Conservation (phyloP, 2,113 vertebrate genomes). For the Butastur rufipennis region DNA sequence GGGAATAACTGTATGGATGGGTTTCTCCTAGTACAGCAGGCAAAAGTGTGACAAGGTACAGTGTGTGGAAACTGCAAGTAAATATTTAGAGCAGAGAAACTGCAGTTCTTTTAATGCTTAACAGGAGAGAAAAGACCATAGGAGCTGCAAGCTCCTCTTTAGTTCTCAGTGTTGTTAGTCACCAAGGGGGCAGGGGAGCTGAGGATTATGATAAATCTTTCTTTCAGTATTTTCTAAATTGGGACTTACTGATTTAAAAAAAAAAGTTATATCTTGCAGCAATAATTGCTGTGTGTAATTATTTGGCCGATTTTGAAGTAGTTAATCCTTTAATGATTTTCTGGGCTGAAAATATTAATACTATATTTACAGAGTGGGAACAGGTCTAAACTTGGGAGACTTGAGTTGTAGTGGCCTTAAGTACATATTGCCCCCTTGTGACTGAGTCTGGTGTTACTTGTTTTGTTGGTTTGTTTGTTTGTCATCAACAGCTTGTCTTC, state of each 20-base stretch:
- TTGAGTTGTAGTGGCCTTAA: accelerated
- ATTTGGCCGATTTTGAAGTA: not conserved
- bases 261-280: not conserved
- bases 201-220: not conserved
- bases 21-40: not conserved
- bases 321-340: not conserved
- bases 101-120: not conserved
- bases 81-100: not conserved
- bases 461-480: not conserved
- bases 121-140: not conserved
- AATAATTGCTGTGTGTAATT: not conserved
- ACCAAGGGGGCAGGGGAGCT: not conserved
- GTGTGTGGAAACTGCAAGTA: not conserved
- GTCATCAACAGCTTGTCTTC: accelerated
- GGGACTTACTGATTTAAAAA: not conserved
- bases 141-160: not conserved
- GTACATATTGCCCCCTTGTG: not conserved
- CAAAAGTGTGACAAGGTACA: not conserved
- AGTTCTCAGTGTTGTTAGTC: not conserved
- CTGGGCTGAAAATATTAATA: not conserved
- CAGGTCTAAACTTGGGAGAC: not conserved
- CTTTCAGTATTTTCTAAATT: not conserved
- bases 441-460: not conserved
- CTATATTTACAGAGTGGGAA: not conserved
- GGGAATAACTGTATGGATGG: not conserved